Conservation (phyloP, 2,797 vertebrate genomes). For the Chelonia mydas region DNA sequence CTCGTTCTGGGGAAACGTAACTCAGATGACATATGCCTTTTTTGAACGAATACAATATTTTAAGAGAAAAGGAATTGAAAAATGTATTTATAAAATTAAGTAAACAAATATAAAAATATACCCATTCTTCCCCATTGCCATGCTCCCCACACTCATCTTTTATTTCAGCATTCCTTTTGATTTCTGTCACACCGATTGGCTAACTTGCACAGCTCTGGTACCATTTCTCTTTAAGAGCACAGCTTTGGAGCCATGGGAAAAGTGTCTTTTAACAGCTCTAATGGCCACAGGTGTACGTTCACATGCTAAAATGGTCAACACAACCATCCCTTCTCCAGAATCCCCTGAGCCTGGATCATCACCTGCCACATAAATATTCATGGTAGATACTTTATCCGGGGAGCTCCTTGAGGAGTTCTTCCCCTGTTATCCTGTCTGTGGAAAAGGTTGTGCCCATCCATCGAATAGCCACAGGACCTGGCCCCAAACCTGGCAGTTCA, state of each 20-base stretch:
- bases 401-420: slow-evolving; percentile 8
- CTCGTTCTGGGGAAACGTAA: not conserved
- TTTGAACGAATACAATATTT: not conserved
- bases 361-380: slow-evolving; percentile 17
- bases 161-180: not conserved
- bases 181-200: not conserved
- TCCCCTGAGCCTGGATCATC: not conserved
- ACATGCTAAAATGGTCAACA: not conserved
- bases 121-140: not conserved
- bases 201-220: fast-evolving
- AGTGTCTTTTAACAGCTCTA: not conserved
- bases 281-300: not conserved
- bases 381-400: not conserved
- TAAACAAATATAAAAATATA: not conserved
- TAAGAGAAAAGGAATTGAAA: not conserved
- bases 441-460: not conserved
- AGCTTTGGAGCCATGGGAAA: not conserved
- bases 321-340: slow-evolving; percentile 28
- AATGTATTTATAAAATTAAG: not conserved
- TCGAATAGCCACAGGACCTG: fast-evolving
- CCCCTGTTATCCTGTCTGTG: not conserved
- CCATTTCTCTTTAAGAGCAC: not conserved
- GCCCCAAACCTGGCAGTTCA: not conserved
- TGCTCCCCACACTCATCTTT: not conserved
- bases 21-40: not conserved